These are phyloP conservation scores for Tetraodon nigroviridis DNA, from an alignment of 2,113 vertebrate genomes.

Conservation along the genomic window DNA sequence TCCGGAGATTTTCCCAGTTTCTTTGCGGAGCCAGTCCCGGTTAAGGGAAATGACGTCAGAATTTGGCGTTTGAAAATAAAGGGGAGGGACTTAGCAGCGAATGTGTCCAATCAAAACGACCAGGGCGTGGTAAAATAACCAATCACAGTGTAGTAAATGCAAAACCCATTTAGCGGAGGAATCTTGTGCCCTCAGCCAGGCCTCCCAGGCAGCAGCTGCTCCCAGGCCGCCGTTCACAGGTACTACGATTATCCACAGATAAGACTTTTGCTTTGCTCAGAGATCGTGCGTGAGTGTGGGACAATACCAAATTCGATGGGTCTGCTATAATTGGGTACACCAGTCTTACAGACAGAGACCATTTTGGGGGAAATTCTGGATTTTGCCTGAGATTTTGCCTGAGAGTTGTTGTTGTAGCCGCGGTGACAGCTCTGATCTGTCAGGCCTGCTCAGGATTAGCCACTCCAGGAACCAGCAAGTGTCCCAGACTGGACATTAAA, in stretches of 20 bases:
- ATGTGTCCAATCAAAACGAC: constrained; percentile 27
- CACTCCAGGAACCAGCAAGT: neutral
- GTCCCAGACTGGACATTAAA: constrained; percentile 6
- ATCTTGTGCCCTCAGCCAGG: neutral
- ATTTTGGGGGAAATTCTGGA: neutral
- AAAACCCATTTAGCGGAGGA: fast-evolving
- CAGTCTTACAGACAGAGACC: no score
- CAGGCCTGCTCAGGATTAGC: constrained; percentile 15
- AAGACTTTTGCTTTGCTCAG: neutral
- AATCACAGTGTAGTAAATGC: constrained; percentile 7
- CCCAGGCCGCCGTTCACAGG: fast-evolving
- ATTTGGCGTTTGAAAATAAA: neutral
- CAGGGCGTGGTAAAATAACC: neutral
- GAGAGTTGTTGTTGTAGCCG: constrained; percentile 35
- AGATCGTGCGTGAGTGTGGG: neutral
- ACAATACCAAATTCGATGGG: no score
- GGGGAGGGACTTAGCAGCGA: neutral
- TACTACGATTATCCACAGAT: neutral
- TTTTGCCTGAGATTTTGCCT: neutral
- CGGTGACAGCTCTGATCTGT: constrained; percentile 3
- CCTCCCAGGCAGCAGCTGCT: constrained; percentile 18
- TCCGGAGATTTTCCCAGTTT: constrained; percentile 44
- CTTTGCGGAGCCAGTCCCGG: constrained; percentile 47
- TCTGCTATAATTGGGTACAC: no score
- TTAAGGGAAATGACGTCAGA: constrained; percentile 41